Evolutionary conservation across 2,113 vertebrate species (phyloP), one percentile per base, ranked within the genome.

Genomic region (Hippocampus guttulatus): DNA sequence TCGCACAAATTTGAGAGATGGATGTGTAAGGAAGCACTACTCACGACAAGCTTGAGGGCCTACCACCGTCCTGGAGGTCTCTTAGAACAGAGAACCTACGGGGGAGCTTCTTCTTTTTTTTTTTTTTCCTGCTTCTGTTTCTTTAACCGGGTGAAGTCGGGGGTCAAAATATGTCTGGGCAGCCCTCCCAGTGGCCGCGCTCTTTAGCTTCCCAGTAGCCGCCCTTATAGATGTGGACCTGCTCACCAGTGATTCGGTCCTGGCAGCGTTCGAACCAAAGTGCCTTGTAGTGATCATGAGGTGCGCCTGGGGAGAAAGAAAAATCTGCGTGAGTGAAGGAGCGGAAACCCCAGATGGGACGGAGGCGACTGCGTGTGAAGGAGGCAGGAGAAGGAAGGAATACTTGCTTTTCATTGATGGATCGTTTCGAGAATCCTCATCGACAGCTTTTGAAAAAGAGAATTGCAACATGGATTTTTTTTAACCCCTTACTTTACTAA

Each of bases 121-220:
- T 57, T 57, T 4, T 25, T 23, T 9, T 23, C 11, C 55, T 27
- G 3, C 23, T 11, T 58, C 21, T 10, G 55, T 27, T 58, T 27
- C 23, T 12, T 27, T 27, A 16, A 27, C 38, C 43, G 70, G 69
- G 72, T 21, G 63, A 66, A 63, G 30, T 64, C 1, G 20, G 65
- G 14, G 81, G 79, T 93, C 88, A 93, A 92, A 95, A 98, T 84
- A 98, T 97, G 72, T 97, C 93, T 0, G 94, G 93, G 84, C 95
- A 95, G 60, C 74, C 74, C 55, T 81, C 91, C 96, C 96, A 98
- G 90, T 82, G 90, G 85, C 94, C 93, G 12, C 85, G 92, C 20
- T 98, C 92, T 80, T 93, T 93, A 67, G 92, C 88, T 80, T 98
- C 96, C 96, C 96, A 98, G 88, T 98, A 98, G 3, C 95, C 95